These are phyloP conservation scores for Petrocephalus schoutedeni DNA, from an alignment of 2,797 vertebrate genomes.

Conservation along the genomic window DNA sequence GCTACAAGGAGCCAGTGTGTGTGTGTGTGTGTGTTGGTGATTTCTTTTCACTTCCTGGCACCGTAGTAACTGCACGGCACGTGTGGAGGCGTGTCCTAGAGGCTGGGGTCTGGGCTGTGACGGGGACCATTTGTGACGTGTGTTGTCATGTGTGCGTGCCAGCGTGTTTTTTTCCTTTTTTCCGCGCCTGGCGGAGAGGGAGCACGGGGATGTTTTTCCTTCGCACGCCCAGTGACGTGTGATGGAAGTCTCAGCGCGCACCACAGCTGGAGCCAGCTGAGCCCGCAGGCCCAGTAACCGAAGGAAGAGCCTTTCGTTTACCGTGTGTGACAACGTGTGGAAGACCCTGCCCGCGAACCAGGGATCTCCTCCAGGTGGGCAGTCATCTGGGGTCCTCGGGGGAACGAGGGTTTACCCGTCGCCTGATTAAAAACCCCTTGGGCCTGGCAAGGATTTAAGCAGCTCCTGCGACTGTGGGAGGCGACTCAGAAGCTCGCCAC, in stretches of 20 bases:
- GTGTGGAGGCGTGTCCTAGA: neutral
- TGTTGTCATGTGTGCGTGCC: neutral
- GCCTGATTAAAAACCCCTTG: constrained; percentile 4
- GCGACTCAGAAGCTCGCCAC: neutral
- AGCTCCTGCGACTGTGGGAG: neutral
- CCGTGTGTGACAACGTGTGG: neutral
- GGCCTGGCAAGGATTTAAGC: neutral
- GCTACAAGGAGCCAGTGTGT: neutral
- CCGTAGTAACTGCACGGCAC: neutral
- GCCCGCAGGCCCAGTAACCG: neutral
- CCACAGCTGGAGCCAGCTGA: neutral
- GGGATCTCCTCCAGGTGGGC: neutral
- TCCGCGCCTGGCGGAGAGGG: neutral
- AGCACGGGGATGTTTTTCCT: neutral
- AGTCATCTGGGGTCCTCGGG: neutral
- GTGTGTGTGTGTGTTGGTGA: neutral
- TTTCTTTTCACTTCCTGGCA: neutral
- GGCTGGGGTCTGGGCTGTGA: neutral
- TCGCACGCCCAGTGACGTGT: neutral
- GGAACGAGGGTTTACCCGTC: neutral
- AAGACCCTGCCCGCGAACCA: neutral
- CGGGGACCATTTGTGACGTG: neutral
- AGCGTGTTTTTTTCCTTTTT: neutral
- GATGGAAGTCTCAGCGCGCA: neutral
- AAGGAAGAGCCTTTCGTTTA: neutral